Conservation (phyloP, 2,113 vertebrate species). For the Progne subis region DNA sequence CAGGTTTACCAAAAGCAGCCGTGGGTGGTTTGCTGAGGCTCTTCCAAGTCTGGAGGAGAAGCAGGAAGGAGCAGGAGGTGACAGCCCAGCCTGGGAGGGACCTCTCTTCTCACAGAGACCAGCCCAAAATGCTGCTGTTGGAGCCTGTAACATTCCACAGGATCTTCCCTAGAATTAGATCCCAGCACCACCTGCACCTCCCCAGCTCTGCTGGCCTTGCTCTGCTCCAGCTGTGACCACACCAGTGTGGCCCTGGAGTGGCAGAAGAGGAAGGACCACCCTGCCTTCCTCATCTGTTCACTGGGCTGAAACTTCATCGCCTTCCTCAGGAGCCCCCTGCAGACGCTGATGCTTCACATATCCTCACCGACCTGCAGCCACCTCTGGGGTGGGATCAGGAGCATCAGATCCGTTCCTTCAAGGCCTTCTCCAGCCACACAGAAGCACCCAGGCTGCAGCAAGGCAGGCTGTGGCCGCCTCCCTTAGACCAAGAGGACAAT, state of each 20-base stretch:
- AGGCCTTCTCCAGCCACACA: background rate
- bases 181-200: background rate
- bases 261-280: background rate
- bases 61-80: background rate
- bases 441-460: background rate
- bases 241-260: background rate
- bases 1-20: background rate
- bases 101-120: background rate
- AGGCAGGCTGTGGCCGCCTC: background rate
- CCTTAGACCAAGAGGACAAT: background rate
- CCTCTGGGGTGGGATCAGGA: background rate
- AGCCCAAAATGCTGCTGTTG: background rate
- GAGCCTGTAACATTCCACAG: background rate
- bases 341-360: background rate
- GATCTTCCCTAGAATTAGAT: background rate
- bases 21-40: background rate
- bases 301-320: accelerated
- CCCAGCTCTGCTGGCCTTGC: background rate
- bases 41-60: background rate
- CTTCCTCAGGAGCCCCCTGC: background rate
- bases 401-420: background rate
- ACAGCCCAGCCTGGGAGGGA: background rate
- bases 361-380: background rate
- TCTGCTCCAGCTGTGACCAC: background rate
- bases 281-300: background rate